Evolutionary conservation across 2,113 vertebrate species (phyloP).

Genomic region (Elachura formosa): DNA sequence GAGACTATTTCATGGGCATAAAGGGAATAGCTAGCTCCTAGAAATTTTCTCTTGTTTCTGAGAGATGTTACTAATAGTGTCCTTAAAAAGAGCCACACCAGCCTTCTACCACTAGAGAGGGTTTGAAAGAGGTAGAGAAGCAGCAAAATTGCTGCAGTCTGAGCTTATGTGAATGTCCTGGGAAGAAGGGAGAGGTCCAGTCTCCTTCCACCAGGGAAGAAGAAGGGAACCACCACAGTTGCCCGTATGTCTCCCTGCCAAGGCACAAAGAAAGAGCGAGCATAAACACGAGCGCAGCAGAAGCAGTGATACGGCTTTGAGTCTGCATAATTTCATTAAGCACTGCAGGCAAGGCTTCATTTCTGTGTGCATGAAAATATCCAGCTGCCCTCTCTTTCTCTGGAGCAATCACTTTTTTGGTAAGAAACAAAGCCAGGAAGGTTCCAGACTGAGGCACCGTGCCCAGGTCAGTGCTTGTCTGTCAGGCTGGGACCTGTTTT

Average conservation of each 20-base stretch:
- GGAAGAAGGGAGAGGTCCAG: not conserved
- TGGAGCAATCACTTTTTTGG: not conserved
- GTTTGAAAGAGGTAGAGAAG: not conserved
- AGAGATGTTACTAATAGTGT: not conserved
- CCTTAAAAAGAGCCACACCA: not conserved
- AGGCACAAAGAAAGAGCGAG: not conserved
- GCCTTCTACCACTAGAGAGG: not conserved
- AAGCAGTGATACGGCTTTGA: not conserved
- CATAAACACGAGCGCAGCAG: rapidly evolving
- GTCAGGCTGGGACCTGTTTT: not conserved
- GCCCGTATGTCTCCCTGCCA: not conserved
- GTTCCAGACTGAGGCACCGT: rapidly evolving
- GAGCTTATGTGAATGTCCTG: not conserved
- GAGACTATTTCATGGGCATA: not conserved
- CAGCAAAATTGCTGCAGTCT: not conserved
- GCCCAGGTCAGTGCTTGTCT: not conserved
- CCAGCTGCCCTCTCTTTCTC: not conserved
- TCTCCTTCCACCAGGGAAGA: not conserved
- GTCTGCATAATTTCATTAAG: not conserved
- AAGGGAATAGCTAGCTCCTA: not conserved
- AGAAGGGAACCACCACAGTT: not conserved
- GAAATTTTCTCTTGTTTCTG: not conserved
- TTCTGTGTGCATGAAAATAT: not conserved
- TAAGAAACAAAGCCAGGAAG: not conserved
- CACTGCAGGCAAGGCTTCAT: not conserved